Conservation (phyloP, 2,113 vertebrate genomes). For the Sarotherodon lohbergeri region DNA sequence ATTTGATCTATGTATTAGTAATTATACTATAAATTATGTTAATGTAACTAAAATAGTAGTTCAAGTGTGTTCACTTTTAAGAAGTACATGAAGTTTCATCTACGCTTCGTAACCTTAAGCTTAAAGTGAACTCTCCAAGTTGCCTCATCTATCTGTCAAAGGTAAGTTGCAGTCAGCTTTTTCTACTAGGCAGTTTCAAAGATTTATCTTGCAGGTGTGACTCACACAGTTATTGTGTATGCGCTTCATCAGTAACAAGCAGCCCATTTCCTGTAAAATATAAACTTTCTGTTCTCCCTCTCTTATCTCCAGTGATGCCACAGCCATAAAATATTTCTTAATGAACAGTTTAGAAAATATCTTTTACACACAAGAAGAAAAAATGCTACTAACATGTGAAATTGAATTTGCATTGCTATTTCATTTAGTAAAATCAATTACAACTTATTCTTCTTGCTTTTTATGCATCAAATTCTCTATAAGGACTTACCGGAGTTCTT, state of each 20-base stretch:
- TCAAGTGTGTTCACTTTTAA: not conserved
- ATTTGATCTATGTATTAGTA: not conserved
- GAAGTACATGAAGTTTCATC: not conserved
- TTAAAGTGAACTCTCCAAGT: not conserved
- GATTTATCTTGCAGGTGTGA: not conserved
- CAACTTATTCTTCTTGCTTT: not conserved
- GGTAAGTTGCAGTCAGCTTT: not conserved
- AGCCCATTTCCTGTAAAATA: not conserved
- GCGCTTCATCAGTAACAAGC: not conserved
- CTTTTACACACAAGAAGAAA: not conserved
- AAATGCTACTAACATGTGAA: not conserved
- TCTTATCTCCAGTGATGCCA: not conserved
- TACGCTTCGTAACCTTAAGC: not conserved
- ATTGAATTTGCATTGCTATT: not conserved
- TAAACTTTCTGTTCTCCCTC: not conserved
- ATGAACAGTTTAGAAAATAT: not conserved
- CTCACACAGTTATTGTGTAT: not conserved
- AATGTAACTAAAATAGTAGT: not conserved
- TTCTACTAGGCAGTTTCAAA: not conserved
- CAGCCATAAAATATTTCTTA: not conserved
- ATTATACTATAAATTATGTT: not conserved
- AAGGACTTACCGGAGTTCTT: slow-evolving; percentile 17
- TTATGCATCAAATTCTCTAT: not conserved
- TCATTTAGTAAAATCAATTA: not conserved
- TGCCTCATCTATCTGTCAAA: not conserved